These are phyloP conservation scores for Zapornia atra DNA, from an alignment of 2,113 vertebrate species.

Conservation along the genomic window DNA sequence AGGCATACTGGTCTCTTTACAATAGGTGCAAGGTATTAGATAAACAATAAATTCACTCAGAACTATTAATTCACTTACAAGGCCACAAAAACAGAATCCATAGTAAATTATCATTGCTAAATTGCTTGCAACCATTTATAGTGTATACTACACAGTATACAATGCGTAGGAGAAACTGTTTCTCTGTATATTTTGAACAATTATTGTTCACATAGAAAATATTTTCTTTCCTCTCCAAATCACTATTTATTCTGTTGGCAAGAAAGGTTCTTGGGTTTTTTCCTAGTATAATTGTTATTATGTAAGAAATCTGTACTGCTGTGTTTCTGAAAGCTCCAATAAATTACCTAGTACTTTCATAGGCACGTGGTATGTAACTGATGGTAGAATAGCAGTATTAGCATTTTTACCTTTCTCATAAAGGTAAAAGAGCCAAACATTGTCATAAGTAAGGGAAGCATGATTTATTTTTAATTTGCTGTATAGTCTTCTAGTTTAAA, in stretches of 20 bases:
- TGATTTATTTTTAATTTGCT: background rate
- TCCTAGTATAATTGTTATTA: background rate
- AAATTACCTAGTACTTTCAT: background rate
- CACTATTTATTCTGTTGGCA: background rate
- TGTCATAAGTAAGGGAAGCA: background rate
- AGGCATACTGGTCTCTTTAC: rapidly evolving
- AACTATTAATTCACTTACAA: background rate
- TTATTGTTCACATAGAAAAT: background rate
- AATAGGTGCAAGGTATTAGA: background rate
- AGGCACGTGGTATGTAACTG: background rate
- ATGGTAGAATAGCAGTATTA: background rate
- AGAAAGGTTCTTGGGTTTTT: background rate
- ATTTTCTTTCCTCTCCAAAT: background rate
- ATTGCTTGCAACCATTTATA: background rate
- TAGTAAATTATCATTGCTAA: background rate
- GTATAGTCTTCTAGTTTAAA: background rate
- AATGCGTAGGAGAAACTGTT: background rate
- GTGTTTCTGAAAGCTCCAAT: background rate
- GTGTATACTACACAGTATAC: background rate
- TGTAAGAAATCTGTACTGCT: background rate
- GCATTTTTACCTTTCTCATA: background rate
- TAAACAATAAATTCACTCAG: background rate
- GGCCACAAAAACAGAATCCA: background rate
- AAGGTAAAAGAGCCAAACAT: background rate
- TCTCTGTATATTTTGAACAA: background rate